Percentiles rank a stretch among this genome's conserved stretches.
These are phyloP conservation scores for Spizaetus ornatus DNA, from an alignment of 2,113 vertebrate species.

Conservation along the genomic window DNA sequence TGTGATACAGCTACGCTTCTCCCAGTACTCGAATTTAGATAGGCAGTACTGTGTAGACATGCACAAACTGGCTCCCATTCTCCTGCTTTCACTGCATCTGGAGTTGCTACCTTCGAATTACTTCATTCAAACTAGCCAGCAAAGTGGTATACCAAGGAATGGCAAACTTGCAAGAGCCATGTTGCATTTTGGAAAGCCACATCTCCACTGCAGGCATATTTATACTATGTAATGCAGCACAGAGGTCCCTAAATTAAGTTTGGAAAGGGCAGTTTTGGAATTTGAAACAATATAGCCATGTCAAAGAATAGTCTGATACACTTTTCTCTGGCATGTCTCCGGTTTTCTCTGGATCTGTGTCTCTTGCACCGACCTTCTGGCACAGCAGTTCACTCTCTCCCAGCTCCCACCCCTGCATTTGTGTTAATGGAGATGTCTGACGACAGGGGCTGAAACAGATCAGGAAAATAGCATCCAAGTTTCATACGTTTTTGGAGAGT, in stretches of 20 bases:
- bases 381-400: neutral
- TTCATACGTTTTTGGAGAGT: neutral
- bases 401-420: neutral
- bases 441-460: neutral
- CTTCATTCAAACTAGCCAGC: neutral
- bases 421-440: neutral
- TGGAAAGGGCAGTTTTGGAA: neutral
- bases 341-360: neutral
- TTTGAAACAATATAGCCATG: neutral
- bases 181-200: neutral
- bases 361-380: neutral
- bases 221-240: neutral
- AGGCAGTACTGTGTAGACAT: neutral
- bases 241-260: neutral
- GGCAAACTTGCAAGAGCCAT: neutral
- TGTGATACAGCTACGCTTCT: neutral
- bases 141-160: accelerated
- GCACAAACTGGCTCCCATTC: neutral
- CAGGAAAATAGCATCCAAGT: neutral
- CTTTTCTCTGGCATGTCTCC: neutral
- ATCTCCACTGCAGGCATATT: neutral
- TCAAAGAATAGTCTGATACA: accelerated
- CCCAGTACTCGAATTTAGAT: neutral
- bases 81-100: neutral
- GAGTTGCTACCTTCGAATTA: neutral